Evolutionary conservation across 2,888 invertebrate genomes (phyloP).

Genomic region (Idaea aversata): DNA sequence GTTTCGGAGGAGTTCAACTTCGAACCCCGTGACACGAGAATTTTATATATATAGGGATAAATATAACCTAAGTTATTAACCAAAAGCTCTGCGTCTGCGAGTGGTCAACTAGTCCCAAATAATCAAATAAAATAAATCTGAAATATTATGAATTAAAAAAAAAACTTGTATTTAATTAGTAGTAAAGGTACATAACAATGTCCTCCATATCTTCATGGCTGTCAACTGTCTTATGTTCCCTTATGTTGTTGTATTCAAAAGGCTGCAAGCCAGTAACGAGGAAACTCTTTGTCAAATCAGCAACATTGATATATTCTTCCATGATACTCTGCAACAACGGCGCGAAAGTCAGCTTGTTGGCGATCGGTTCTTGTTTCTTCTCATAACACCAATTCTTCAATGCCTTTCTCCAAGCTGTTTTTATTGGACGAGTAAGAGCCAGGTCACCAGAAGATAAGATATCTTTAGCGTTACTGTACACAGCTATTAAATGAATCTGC

Average conservation of each 20-base stretch:
- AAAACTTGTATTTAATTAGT: neutral
- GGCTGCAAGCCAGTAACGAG: slow-evolving; percentile 8
- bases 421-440: slow-evolving; percentile 8
- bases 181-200: neutral
- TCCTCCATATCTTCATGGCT: neutral
- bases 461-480: slow-evolving; percentile 7
- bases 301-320: slow-evolving; percentile 2
- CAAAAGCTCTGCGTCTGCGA: too few relatives aligned
- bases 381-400: slow-evolving; percentile 4
- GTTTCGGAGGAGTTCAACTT: too few relatives aligned
- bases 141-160: neutral
- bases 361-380: slow-evolving; percentile 1
- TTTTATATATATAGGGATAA: too few relatives aligned
- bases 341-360: slow-evolving; percentile 7
- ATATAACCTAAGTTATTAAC: too few relatives aligned
- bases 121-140: too few relatives aligned
- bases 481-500: slow-evolving; percentile 14
- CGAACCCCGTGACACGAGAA: too few relatives aligned
- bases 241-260: slow-evolving; percentile 3
- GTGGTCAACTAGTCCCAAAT: too few relatives aligned
- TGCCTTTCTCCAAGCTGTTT: slow-evolving; percentile 9
- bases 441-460: slow-evolving; percentile 5
- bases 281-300: slow-evolving; percentile 9
- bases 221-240: neutral
- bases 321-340: slow-evolving; percentile 9